Conservation (phyloP, 2,888 invertebrate species). For the Xanthia icteritia region DNA sequence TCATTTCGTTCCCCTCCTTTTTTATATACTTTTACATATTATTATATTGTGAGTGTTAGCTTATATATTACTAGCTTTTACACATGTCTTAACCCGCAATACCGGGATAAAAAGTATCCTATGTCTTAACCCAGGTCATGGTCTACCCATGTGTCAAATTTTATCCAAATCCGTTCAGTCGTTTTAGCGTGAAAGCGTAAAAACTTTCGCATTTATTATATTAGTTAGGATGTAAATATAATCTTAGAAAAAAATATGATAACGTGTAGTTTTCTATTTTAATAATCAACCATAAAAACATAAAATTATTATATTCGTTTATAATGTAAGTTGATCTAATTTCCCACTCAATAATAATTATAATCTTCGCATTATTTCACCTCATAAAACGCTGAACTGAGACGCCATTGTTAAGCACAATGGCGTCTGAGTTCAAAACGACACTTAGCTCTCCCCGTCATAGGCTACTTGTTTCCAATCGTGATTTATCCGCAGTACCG, state of each 20-base stretch:
- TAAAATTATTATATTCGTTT: not conserved
- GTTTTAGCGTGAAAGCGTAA: too few relatives aligned
- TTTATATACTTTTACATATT: not conserved
- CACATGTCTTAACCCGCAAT: too few relatives aligned
- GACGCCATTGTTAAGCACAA: constrained; percentile 19
- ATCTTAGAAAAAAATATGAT: not conserved
- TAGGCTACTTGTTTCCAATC: constrained; percentile 68
- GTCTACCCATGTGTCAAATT: too few relatives aligned
- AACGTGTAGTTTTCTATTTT: not conserved
- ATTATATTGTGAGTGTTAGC: too few relatives aligned
- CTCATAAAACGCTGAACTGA: constrained; percentile 38
- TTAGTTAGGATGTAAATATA: not conserved
- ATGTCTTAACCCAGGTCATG: too few relatives aligned
- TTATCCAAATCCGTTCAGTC: too few relatives aligned
- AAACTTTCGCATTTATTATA: too few relatives aligned
- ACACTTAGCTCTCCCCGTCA: constrained; percentile 71
- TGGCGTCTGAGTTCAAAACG: constrained; percentile 11
- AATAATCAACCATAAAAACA: not conserved
- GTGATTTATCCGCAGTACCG: constrained; percentile 68
- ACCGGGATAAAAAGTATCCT: too few relatives aligned
- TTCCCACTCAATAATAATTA: constrained; percentile 2
- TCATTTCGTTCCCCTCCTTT: too few relatives aligned
- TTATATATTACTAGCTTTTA: too few relatives aligned
- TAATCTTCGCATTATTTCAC: constrained; percentile 21
- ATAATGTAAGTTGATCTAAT: too few relatives aligned